phyloP scores from a whole-genome alignment of 2,888 invertebrate genomes.

The Sminthurides aquaticus region DNA sequence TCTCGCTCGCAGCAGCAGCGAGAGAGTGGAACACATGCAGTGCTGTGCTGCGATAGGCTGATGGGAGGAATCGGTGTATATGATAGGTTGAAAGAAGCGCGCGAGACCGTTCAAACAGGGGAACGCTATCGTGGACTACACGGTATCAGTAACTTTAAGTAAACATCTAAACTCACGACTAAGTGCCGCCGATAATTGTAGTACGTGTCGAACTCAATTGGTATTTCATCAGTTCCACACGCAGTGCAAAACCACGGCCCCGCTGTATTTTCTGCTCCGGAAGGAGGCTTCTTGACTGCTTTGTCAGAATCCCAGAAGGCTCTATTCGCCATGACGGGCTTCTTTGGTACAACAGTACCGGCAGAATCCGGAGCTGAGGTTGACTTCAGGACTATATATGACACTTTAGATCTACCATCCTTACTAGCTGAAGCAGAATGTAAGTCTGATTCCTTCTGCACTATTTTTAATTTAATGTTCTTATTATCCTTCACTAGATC shows the following conservation, averaged over 20 bases:
- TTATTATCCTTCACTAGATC: slow-evolving; percentile 78
- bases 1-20: no score
- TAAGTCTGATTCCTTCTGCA: slow-evolving; percentile 52
- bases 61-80: no score
- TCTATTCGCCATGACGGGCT: slow-evolving; percentile 23
- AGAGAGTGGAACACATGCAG: no score
- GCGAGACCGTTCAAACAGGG: no score
- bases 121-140: no score
- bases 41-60: no score
- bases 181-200: slow-evolving; percentile 73
- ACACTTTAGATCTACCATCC: slow-evolving; percentile 48
- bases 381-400: slow-evolving; percentile 50
- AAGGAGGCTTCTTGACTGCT: slow-evolving; percentile 35
- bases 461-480: slow-evolving; percentile 76
- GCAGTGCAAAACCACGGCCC: slow-evolving; percentile 76
- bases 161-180: slow-evolving; percentile 38
- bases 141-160: not conserved
- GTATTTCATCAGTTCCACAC: slow-evolving; percentile 60
- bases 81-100: no score
- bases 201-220: slow-evolving; percentile 67
- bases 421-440: slow-evolving; percentile 19
- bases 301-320: slow-evolving; percentile 39
- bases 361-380: slow-evolving; percentile 31
- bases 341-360: slow-evolving; percentile 34
- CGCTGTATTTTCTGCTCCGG: slow-evolving; percentile 45